Conservation (phyloP, 2,888 invertebrate genomes). For the Melinopterus prodromus region DNA sequence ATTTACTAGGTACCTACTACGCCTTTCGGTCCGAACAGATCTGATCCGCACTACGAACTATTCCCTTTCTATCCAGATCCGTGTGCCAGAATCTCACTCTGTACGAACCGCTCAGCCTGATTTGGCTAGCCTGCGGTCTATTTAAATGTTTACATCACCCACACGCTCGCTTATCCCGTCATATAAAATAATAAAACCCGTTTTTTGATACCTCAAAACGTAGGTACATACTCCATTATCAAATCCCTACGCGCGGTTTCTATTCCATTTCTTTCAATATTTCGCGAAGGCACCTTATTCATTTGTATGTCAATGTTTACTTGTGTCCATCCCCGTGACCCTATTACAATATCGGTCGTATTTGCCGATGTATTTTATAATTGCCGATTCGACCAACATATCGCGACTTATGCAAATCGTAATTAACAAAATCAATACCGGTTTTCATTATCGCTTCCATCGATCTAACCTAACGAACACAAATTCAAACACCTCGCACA, state of each 20-base stretch:
- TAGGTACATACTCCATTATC: too few relatives aligned
- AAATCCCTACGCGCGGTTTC: too few relatives aligned
- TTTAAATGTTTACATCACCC: slow-evolving; percentile 54
- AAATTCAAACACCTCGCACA: background rate
- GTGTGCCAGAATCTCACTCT: slow-evolving; percentile 23
- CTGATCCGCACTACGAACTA: slow-evolving; percentile 34
- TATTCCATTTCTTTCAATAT: too few relatives aligned
- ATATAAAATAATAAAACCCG: slow-evolving; percentile 15
- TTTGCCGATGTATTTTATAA: too few relatives aligned
- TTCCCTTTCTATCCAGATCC: slow-evolving; percentile 35
- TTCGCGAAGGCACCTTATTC: too few relatives aligned
- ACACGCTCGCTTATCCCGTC: slow-evolving; percentile 30
- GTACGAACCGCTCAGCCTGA: slow-evolving; percentile 47
- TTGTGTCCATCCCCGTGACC: too few relatives aligned
- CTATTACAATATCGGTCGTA: too few relatives aligned
- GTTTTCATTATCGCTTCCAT: background rate
- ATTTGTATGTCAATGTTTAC: too few relatives aligned
- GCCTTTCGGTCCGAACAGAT: slow-evolving; percentile 14
- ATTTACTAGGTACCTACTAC: background rate
- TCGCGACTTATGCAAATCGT: background rate
- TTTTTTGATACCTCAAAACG: background rate
- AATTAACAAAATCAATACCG: background rate
- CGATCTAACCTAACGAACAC: background rate
- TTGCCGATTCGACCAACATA: background rate
- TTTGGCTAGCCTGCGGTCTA: slow-evolving; percentile 55